Evolutionary conservation across 2,888 invertebrate genomes (phyloP).

Genomic region (Harpalus rubripes): DNA sequence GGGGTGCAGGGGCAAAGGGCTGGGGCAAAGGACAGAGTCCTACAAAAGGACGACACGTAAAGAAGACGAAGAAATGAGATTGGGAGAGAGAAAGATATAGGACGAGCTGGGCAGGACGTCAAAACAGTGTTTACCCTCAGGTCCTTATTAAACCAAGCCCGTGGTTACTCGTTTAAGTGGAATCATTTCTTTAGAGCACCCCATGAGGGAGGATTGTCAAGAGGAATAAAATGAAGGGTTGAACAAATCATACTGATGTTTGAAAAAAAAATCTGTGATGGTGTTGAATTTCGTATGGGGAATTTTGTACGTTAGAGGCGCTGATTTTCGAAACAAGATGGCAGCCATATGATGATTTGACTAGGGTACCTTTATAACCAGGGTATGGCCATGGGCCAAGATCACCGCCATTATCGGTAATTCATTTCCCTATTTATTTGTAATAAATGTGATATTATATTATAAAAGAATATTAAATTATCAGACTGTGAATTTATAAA

Average conservation of each 20-base stretch:
- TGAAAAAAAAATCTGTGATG: background rate
- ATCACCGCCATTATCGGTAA: too few species aligned
- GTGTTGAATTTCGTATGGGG: too few species aligned
- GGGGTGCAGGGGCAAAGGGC: background rate
- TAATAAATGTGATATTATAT: too few species aligned
- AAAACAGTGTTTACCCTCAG: slow-evolving; percentile 59
- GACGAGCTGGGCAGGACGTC: background rate
- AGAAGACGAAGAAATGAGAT: slow-evolving; percentile 42
- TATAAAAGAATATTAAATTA: too few species aligned
- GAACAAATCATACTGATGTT: background rate
- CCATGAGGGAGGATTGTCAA: background rate
- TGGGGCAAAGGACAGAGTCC: background rate
- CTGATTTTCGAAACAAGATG: too few species aligned
- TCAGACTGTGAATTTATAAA: too few species aligned
- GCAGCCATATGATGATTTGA: too few species aligned
- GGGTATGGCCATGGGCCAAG: too few species aligned
- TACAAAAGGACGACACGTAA: slow-evolving; percentile 48
- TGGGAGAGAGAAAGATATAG: slow-evolving; percentile 20
- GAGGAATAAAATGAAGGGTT: background rate
- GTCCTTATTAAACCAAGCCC: slow-evolving; percentile 57
- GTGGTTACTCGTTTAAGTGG: slow-evolving; percentile 54
- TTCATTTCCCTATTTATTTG: too few species aligned
- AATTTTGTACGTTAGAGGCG: too few species aligned
- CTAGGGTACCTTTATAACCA: too few species aligned
- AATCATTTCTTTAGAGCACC: slow-evolving; percentile 9